These are phyloP conservation scores for Calliphora vicina DNA, from an alignment of 1,140 invertebrate genomes.

Conservation along the genomic window DNA sequence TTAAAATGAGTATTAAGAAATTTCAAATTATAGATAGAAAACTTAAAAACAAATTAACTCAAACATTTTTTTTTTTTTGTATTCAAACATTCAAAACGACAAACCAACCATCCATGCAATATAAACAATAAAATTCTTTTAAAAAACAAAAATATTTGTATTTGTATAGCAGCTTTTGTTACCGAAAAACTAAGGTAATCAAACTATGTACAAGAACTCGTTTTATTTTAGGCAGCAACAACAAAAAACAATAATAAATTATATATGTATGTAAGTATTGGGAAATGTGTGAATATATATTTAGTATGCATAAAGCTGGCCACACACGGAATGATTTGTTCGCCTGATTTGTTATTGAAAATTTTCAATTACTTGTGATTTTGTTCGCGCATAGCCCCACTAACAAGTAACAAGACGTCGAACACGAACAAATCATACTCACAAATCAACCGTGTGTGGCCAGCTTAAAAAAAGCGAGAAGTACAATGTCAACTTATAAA, in stretches of 20 bases:
- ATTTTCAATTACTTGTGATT: no score
- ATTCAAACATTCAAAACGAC: background rate
- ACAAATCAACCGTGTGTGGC: no score
- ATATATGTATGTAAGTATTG: background rate
- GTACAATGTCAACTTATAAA: no score
- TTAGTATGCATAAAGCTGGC: no score
- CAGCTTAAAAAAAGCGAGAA: no score
- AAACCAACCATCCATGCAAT: slow-evolving; percentile 27
- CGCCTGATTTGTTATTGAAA: no score
- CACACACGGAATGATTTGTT: no score
- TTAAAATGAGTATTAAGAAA: slow-evolving; percentile 24
- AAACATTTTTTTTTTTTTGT: background rate
- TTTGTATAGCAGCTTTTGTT: background rate
- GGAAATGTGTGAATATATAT: background rate
- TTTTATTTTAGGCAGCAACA: background rate
- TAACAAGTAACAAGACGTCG: no score
- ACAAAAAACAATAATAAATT: background rate
- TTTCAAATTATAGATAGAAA: slow-evolving; percentile 8
- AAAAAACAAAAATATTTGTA: background rate
- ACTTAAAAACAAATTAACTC: background rate
- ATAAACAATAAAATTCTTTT: no score
- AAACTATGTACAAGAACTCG: slow-evolving; percentile 34
- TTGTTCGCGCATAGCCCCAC: no score
- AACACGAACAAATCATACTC: no score
- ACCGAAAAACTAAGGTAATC: background rate